Evolutionary conservation across 2,113 vertebrate genomes (phyloP).

Genomic region (Sarotherodon lohbergeri): DNA sequence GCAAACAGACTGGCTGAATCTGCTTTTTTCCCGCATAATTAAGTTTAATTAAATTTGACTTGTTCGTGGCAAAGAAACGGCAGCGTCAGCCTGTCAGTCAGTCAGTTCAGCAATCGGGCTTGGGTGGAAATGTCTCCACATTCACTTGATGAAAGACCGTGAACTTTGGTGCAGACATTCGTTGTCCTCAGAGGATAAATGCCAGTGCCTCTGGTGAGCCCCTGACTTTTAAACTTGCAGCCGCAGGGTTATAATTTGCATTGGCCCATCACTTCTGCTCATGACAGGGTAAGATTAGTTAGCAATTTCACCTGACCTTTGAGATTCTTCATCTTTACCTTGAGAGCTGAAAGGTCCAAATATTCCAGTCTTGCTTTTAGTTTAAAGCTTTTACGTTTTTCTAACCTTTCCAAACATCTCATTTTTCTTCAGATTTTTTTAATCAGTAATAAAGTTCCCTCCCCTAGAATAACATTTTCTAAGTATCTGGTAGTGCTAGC

Average conservation of each 20-base stretch:
- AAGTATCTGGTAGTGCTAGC: not conserved
- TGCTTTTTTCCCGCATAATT: not conserved
- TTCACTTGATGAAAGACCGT: not conserved
- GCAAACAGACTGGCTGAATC: not conserved
- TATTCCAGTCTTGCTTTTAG: not conserved
- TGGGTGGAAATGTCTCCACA: not conserved
- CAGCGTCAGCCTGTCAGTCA: not conserved
- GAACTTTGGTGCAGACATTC: not conserved
- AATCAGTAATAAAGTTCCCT: not conserved
- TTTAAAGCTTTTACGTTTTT: not conserved
- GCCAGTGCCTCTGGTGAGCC: not conserved
- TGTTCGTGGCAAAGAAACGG: fast-evolving
- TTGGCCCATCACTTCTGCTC: not conserved
- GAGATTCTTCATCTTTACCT: not conserved
- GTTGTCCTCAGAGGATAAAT: not conserved
- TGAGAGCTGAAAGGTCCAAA: not conserved
- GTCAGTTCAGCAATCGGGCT: fast-evolving
- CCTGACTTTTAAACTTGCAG: not conserved
- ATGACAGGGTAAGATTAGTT: not conserved
- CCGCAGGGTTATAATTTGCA: not conserved
- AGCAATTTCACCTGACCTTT: not conserved
- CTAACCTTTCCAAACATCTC: not conserved
- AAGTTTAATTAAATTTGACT: not conserved
- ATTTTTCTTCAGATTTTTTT: not conserved
- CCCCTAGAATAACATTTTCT: not conserved